Percentiles rank a stretch among this genome's conserved stretches.
Conservation (phyloP, 2,797 vertebrate species). For the Spinibarbus caldwelli region DNA sequence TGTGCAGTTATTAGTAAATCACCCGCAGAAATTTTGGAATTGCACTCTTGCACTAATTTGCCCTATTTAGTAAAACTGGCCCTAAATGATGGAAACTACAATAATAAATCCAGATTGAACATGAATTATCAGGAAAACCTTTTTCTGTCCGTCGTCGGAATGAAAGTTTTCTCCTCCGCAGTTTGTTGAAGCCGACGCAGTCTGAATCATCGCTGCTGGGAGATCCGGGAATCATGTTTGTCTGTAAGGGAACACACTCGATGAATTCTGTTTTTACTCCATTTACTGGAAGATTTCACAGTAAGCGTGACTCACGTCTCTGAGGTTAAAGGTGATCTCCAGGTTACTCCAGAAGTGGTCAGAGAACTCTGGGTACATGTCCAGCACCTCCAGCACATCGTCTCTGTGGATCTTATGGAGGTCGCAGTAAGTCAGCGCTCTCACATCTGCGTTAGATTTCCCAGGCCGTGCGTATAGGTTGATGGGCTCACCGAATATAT, state of each 20-base stretch:
- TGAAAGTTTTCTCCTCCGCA: conserved; percentile 88
- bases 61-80: too few relatives aligned
- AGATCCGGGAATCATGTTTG: conserved; percentile 95
- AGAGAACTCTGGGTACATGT: conserved; percentile 96
- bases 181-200: conserved; percentile 81
- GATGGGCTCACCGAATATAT: conserved; percentile 94
- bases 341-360: conserved; percentile 95
- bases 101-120: neutral
- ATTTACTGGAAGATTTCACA: neutral
- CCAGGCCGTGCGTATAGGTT: conserved; percentile 90
- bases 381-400: conserved; percentile 93
- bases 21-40: too few relatives aligned
- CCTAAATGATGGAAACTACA: neutral
- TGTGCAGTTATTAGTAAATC: too few relatives aligned
- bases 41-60: too few relatives aligned
- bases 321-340: conserved; percentile 96
- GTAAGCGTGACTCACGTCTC: conserved; percentile 83
- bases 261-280: neutral
- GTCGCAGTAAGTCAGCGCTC: conserved; percentile 95
- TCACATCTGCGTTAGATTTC: conserved; percentile 92
- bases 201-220: conserved; percentile 86
- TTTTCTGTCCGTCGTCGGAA: conserved; percentile 89
- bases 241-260: conserved; percentile 71
- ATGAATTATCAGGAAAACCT: conserved; percentile 70
- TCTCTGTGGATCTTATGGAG: conserved; percentile 94